Percentiles rank a stretch among this genome's conserved stretches.
Conservation (phyloP, 2,888 invertebrate species). For the Zele albiditarsus region DNA sequence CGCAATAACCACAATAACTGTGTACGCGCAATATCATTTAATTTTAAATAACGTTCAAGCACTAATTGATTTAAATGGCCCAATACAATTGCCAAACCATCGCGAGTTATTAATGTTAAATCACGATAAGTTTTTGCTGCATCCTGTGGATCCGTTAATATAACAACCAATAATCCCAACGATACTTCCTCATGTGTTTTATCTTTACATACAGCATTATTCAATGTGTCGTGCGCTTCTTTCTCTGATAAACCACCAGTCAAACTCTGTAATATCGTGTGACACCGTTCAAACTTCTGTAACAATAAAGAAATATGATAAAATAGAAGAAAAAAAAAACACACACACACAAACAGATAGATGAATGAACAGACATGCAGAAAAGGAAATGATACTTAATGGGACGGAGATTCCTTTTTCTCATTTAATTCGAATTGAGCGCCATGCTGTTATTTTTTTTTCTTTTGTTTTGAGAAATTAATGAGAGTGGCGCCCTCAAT, state of each 20-base stretch:
- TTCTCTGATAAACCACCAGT: constrained; percentile 91
- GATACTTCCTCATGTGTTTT: constrained; percentile 95
- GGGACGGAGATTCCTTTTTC: too few relatives aligned
- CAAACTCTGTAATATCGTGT: constrained; percentile 83
- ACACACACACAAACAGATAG: too few relatives aligned
- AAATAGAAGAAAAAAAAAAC: neutral
- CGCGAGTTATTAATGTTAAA: constrained; percentile 90
- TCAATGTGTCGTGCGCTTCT: constrained; percentile 93
- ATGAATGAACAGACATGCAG: too few relatives aligned
- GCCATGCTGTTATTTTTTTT: constrained; percentile 42
- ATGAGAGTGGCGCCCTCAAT: constrained; percentile 70
- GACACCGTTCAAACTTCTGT: constrained; percentile 93
- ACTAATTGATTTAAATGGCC: constrained; percentile 88
- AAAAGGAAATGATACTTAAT: too few relatives aligned
- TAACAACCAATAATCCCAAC: constrained; percentile 90
- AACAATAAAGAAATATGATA: constrained; percentile 55
- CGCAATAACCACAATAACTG: constrained; percentile 93
- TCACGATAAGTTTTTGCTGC: constrained; percentile 93
- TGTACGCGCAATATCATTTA: constrained; percentile 86
- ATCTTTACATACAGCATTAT: constrained; percentile 91
- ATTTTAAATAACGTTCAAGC: constrained; percentile 89
- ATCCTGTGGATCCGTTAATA: constrained; percentile 88
- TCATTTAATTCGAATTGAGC: constrained; percentile 59
- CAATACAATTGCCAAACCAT: constrained; percentile 89
- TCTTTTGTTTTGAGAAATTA: constrained; percentile 47